Evolutionary conservation across 2,797 vertebrate genomes (phyloP).

Genomic region (Meda fulgida): DNA sequence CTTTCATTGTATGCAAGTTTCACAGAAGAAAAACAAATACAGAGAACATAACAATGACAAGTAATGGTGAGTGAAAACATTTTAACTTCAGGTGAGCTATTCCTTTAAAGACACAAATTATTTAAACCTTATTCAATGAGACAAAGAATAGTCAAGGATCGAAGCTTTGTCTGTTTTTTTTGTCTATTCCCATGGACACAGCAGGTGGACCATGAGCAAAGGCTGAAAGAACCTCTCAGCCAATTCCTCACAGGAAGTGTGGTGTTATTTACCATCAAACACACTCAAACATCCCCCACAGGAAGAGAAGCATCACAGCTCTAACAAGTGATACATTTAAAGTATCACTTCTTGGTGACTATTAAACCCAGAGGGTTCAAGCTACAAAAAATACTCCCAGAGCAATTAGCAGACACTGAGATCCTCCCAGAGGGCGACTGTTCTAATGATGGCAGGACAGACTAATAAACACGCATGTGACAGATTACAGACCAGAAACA

Average conservation of each 20-base stretch:
- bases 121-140: neutral
- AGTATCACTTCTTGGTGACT: constrained; percentile 74
- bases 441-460: constrained; percentile 52
- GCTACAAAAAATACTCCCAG: constrained; percentile 77
- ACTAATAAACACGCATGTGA: constrained; percentile 54
- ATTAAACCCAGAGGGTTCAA: constrained; percentile 74
- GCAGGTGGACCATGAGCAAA: constrained; percentile 16
- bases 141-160: neutral
- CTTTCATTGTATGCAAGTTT: neutral
- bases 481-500: constrained; percentile 20
- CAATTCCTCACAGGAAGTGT: constrained; percentile 25
- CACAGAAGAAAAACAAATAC: neutral
- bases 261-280: constrained; percentile 41
- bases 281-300: constrained; percentile 32
- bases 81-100: neutral
- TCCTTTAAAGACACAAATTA: neutral
- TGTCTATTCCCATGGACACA: neutral
- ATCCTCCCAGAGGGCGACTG: constrained; percentile 40
- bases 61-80: neutral
- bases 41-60: neutral
- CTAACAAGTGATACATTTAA: constrained; percentile 51
- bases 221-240: neutral
- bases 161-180: neutral
- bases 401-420: constrained; percentile 72
- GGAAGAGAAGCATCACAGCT: constrained; percentile 18